phyloP scores from a whole-genome alignment of 2,113 vertebrate species.

The Cervus canadensis region DNA sequence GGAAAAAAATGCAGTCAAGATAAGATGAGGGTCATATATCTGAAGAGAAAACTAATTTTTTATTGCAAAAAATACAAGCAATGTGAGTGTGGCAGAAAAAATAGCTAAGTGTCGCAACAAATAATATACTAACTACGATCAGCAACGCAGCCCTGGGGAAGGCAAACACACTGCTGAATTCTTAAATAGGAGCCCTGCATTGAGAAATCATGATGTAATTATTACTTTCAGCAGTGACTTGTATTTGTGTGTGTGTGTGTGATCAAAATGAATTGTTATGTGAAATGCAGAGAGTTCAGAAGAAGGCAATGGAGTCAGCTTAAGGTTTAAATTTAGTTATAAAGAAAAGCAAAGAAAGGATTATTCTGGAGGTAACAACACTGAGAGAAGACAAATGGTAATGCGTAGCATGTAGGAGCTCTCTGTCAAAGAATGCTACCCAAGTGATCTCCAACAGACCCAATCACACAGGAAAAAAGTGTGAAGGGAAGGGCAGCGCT shows the following conservation, averaged over 20 bases:
- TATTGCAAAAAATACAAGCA: not conserved
- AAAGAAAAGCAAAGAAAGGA: not conserved
- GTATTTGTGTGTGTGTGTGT: not conserved
- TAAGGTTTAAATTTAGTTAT: not conserved
- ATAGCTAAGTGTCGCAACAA: not conserved
- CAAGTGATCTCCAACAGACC: not conserved
- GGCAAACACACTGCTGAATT: not conserved
- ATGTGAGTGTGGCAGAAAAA: not conserved
- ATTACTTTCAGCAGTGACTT: not conserved
- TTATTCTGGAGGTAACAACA: not conserved
- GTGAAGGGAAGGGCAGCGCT: not conserved
- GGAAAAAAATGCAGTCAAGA: not conserved
- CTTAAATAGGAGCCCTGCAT: not conserved
- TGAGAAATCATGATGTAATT: not conserved
- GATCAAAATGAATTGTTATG: constrained; percentile 10
- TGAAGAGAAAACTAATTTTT: constrained; percentile 24
- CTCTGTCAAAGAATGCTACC: not conserved
- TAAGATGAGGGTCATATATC: not conserved
- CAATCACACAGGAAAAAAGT: not conserved
- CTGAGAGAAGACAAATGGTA: not conserved
- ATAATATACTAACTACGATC: not conserved
- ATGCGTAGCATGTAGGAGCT: not conserved
- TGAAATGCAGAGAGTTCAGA: not conserved
- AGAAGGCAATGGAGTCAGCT: not conserved
- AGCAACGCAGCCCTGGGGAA: not conserved